These are phyloP conservation scores for Epizoanthus stellaris DNA, from an alignment of 92 coral and sea anemone genomes.

Conservation along the genomic window DNA sequence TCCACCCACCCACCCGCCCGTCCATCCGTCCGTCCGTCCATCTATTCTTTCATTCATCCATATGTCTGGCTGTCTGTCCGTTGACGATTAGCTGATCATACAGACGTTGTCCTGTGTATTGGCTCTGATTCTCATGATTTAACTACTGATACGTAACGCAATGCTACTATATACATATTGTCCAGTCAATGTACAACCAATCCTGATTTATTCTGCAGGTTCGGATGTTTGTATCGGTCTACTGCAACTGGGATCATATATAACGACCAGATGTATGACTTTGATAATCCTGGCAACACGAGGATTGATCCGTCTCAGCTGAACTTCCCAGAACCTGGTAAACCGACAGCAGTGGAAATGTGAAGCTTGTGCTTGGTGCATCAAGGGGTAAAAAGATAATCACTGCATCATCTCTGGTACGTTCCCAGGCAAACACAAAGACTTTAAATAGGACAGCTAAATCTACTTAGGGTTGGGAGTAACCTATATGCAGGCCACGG, in stretches of 20 bases:
- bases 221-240: conserved; percentile 67
- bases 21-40: too few species aligned
- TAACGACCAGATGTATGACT: conserved; percentile 78
- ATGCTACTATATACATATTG: too few species aligned
- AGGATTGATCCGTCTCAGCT: conserved; percentile 52
- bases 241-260: conserved; percentile 69
- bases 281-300: conserved; percentile 55
- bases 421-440: not conserved
- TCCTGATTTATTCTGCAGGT: conserved; percentile 32
- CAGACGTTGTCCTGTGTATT: too few species aligned
- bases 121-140: too few species aligned
- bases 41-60: too few species aligned
- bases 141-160: too few species aligned
- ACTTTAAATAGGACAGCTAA: too few species aligned
- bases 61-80: too few species aligned
- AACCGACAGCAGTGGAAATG: conserved; percentile 59
- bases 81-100: too few species aligned
- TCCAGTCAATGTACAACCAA: not conserved
- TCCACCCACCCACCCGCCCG: too few species aligned
- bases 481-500: too few species aligned
- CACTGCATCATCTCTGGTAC: conserved; percentile 65
- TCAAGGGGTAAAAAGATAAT: conserved; percentile 72
- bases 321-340: conserved; percentile 69
- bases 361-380: conserved; percentile 67
- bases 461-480: too few species aligned